Conservation (phyloP, 2,888 invertebrate species). For the Cabera pusaria region DNA sequence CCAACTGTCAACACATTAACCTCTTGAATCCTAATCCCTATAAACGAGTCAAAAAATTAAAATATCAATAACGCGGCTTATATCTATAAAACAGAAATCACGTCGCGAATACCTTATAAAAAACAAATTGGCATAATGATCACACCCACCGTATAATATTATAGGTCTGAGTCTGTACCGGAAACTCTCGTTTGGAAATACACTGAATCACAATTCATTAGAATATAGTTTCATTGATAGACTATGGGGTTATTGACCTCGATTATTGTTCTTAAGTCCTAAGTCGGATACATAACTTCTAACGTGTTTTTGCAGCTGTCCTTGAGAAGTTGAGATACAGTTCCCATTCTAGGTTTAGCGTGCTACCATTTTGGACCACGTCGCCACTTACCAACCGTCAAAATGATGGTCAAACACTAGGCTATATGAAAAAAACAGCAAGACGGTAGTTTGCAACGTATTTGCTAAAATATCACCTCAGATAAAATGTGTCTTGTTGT, state of each 20-base stretch:
- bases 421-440: too few relatives aligned
- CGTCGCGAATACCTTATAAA: constrained; percentile 19
- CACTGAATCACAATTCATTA: constrained; percentile 24
- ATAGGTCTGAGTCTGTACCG: constrained; percentile 19
- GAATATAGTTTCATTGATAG: constrained; percentile 20
- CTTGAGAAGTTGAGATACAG: too few relatives aligned
- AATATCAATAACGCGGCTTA: constrained; percentile 23
- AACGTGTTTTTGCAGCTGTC: too few relatives aligned
- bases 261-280: too few relatives aligned
- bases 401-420: too few relatives aligned
- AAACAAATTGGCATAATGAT: constrained; percentile 27
- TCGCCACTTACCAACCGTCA: too few relatives aligned
- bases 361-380: too few relatives aligned
- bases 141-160: constrained; percentile 29
- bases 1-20: constrained; percentile 1
- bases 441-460: too few relatives aligned
- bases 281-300: too few relatives aligned
- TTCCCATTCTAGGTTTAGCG: too few relatives aligned
- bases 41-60: constrained; percentile 20
- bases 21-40: constrained; percentile 7
- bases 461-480: too few relatives aligned
- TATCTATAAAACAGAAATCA: constrained; percentile 22
- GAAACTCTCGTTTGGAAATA: constrained; percentile 29
- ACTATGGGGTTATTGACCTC: constrained; percentile 10
- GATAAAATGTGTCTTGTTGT: too few relatives aligned